A percentile compares a stretch with the other conserved stretches of the same genome.
Evolutionary conservation across 2,888 invertebrate genomes (phyloP).

Genomic region (Hirtodrosophila duncani): DNA sequence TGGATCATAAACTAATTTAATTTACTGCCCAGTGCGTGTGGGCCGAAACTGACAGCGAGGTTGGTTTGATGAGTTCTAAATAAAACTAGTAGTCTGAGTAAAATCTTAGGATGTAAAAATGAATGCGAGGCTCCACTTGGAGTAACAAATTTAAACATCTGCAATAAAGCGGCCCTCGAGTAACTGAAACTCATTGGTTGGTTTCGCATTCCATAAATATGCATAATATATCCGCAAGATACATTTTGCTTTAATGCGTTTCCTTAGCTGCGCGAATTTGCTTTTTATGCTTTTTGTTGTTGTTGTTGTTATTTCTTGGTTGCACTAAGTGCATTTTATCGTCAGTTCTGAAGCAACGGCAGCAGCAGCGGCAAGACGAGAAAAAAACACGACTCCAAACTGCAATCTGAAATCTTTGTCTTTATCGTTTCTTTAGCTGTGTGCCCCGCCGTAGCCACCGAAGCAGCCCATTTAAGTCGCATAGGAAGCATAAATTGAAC

Average conservation of each 20-base stretch:
- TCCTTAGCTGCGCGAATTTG: constrained; percentile 22
- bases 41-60: constrained; percentile 3
- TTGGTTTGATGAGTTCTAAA: constrained; percentile 2
- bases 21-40: too few species aligned
- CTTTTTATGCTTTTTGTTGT: constrained; percentile 6
- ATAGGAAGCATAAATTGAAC: constrained; percentile 72
- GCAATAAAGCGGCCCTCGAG: constrained; percentile 12
- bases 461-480: constrained; percentile 47
- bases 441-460: too few species aligned
- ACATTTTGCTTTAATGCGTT: constrained; percentile 34
- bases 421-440: too few species aligned
- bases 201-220: constrained; percentile 55
- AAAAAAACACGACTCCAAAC: constrained; percentile 51
- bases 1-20: constrained; percentile 34
- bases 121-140: too few species aligned
- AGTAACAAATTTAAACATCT: too few species aligned
- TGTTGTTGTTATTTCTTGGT: constrained; percentile 20
- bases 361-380: constrained; percentile 17
- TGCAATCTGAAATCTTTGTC: constrained; percentile 66
- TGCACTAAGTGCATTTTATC: constrained; percentile 75
- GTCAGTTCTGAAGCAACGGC: constrained; percentile 51
- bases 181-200: constrained; percentile 20
- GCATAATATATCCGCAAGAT: constrained; percentile 42
- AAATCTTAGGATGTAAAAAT: too few species aligned
- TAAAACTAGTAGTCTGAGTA: too few species aligned